Evolutionary conservation across 2,888 invertebrate genomes (phyloP).

Genomic region (Cyclophora albipunctata): DNA sequence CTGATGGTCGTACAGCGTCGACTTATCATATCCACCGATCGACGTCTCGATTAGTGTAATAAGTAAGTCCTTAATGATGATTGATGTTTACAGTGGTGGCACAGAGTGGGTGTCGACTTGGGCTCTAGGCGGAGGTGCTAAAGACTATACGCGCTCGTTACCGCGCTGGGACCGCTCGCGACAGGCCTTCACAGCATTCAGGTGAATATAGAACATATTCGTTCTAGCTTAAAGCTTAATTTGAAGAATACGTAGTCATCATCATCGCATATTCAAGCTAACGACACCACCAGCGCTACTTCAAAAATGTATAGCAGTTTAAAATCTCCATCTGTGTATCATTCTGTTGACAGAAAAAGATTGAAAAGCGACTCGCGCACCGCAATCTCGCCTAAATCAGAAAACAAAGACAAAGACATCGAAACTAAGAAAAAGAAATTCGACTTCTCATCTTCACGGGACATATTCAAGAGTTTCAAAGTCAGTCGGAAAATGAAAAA

Average conservation of each 20-base stretch:
- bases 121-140: constrained; percentile 43
- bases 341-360: constrained; percentile 42
- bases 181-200: constrained; percentile 50
- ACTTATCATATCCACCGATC: too few relatives aligned
- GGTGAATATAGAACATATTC: constrained; percentile 16
- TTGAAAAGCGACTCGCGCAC: constrained; percentile 68
- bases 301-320: too few relatives aligned
- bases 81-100: constrained; percentile 25
- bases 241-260: too few relatives aligned
- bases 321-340: too few relatives aligned
- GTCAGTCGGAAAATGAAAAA: constrained; percentile 61
- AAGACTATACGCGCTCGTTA: constrained; percentile 24
- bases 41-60: too few relatives aligned
- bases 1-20: too few relatives aligned
- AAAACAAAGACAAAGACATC: constrained; percentile 54
- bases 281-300: too few relatives aligned
- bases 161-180: constrained; percentile 36
- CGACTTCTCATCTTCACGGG: constrained; percentile 64
- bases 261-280: too few relatives aligned
- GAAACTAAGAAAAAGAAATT: constrained; percentile 68
- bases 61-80: too few relatives aligned
- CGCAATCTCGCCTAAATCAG: constrained; percentile 49
- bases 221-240: not conserved
- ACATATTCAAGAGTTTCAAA: constrained; percentile 66
- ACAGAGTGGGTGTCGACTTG: constrained; percentile 44